phyloP scores from a whole-genome alignment of 2,888 invertebrate species.

The Leptogaster cylindrica region DNA sequence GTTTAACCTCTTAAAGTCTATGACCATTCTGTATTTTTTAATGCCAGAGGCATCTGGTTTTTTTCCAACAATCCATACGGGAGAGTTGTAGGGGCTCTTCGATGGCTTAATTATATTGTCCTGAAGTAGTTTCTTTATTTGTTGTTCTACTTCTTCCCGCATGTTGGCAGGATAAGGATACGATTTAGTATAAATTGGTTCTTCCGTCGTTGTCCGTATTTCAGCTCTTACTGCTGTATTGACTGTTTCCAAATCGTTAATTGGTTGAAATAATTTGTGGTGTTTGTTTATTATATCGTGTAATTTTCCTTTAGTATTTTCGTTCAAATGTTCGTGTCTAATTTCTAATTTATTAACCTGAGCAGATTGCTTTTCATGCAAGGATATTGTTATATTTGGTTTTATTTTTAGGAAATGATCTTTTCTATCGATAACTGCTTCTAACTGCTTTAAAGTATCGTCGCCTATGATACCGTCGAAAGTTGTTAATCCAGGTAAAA shows the following conservation, averaged over 20 bases:
- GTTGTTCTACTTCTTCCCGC: constrained; percentile 47
- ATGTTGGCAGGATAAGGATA: constrained; percentile 54
- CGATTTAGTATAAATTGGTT: constrained; percentile 51
- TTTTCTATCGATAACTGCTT: constrained; percentile 46
- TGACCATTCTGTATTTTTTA: constrained; percentile 13
- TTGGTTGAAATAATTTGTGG: constrained; percentile 16
- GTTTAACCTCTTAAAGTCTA: not conserved
- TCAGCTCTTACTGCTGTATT: constrained; percentile 51
- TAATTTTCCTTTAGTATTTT: not conserved
- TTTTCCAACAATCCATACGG: not conserved
- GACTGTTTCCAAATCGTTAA: constrained; percentile 23
- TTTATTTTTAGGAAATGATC: constrained; percentile 41
- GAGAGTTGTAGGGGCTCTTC: constrained; percentile 45
- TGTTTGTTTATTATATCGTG: not conserved
- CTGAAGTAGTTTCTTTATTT: not conserved
- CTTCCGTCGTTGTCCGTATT: constrained; percentile 51
- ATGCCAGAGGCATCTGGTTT: not conserved
- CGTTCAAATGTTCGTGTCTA: not conserved
- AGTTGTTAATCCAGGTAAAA: constrained; percentile 41
- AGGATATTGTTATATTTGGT: constrained; percentile 26
- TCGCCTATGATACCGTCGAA: constrained; percentile 48
- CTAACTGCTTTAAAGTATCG: constrained; percentile 44
- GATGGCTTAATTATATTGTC: too few species aligned
- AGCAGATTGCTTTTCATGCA: constrained; percentile 27
- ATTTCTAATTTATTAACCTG: constrained; percentile 31